Conservation (phyloP, 2,797 vertebrate species). For the Microhierax caerulescens region DNA sequence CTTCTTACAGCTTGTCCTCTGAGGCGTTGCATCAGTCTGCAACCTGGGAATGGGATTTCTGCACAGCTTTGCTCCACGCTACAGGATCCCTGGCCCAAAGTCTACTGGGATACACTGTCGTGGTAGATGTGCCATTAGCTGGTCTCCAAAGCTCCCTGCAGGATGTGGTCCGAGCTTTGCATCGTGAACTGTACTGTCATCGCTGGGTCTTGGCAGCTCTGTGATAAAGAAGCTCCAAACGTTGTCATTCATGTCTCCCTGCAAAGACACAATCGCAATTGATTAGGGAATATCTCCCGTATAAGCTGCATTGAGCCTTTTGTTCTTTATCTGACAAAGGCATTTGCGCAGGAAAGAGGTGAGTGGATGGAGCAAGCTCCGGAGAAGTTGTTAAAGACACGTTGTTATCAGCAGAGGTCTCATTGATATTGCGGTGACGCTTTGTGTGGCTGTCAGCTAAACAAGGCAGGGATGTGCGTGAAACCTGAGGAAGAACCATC, state of each 20-base stretch:
- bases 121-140: fast-evolving
- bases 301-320: background rate
- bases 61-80: background rate
- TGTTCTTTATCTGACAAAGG: background rate
- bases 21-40: background rate
- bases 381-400: background rate
- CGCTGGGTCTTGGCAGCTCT: background rate
- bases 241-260: background rate
- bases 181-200: background rate
- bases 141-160: background rate
- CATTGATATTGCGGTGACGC: background rate
- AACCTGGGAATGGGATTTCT: background rate
- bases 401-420: background rate
- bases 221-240: background rate
- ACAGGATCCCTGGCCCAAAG: background rate
- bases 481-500: background rate
- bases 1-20: background rate
- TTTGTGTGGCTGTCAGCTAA: background rate
- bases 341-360: background rate
- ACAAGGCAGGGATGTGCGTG: background rate
- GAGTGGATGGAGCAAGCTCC: background rate
- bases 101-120: fast-evolving
- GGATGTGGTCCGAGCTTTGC: background rate
- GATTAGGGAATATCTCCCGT: background rate
- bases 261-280: background rate